Conservation (phyloP, 2,113 vertebrate species). For the Pterocles burchelli region DNA sequence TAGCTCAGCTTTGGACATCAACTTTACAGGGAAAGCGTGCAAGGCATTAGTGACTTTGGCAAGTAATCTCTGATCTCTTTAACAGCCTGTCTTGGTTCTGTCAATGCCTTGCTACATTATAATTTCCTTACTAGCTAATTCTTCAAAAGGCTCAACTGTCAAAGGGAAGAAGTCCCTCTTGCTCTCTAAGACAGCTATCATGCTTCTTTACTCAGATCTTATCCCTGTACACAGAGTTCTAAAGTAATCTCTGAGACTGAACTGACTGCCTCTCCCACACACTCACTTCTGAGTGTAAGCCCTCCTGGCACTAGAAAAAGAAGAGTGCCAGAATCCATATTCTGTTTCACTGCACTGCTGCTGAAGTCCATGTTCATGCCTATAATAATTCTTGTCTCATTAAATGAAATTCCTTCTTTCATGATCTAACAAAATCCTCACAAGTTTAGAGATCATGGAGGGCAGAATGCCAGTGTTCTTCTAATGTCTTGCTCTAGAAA, state of each 20-base stretch:
- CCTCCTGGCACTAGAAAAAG: not conserved
- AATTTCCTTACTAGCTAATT: not conserved
- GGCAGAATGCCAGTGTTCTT: not conserved
- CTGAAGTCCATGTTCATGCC: not conserved
- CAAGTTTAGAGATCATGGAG: not conserved
- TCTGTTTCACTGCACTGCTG: not conserved
- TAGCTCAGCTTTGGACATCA: slow-evolving; percentile 11
- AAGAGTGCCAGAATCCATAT: not conserved
- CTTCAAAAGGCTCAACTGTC: not conserved
- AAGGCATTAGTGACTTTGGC: not conserved
- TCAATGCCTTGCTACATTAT: not conserved
- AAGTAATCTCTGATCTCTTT: not conserved
- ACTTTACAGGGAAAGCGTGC: not conserved
- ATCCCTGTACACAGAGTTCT: not conserved
- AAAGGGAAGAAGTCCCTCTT: not conserved
- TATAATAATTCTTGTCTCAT: not conserved
- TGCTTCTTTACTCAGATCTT: not conserved
- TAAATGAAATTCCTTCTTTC: not conserved
- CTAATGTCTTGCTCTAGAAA: not conserved
- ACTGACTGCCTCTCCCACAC: not conserved
- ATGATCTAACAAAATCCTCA: not conserved
- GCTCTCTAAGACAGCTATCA: not conserved
- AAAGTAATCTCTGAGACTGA: not conserved
- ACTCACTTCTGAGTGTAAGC: not conserved
- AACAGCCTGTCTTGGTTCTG: not conserved